phyloP scores from a whole-genome alignment of 2,888 invertebrate species.

The Auanema sp. region DNA sequence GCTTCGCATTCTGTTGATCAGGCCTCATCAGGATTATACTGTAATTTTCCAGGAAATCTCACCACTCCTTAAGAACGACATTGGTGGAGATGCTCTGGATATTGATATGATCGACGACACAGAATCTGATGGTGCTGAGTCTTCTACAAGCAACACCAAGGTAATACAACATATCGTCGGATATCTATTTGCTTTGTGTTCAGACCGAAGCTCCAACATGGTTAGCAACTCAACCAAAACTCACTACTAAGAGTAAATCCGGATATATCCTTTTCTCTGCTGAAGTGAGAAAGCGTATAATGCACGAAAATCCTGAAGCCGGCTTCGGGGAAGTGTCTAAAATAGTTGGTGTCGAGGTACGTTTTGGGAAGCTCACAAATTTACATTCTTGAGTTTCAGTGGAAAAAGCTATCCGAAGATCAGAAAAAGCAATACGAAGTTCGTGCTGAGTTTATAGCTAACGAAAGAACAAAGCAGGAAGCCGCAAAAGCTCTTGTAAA shows the following conservation, averaged over 20 bases:
- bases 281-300: slow-evolving; percentile 88
- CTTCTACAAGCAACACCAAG: slow-evolving; percentile 36
- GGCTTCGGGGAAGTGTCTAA: slow-evolving; percentile 84
- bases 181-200: no score
- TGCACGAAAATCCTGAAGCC: slow-evolving; percentile 89
- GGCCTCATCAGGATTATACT: not conserved
- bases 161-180: not conserved
- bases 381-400: slow-evolving; percentile 71
- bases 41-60: slow-evolving; percentile 67
- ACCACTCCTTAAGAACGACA: slow-evolving; percentile 65
- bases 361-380: not conserved
- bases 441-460: slow-evolving; percentile 81
- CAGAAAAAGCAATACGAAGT: slow-evolving; percentile 94
- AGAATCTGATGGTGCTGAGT: slow-evolving; percentile 51
- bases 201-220: slow-evolving; percentile 34
- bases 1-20: not conserved
- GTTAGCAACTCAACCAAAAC: slow-evolving; percentile 58
- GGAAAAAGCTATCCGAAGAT: slow-evolving; percentile 84
- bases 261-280: slow-evolving; percentile 97
- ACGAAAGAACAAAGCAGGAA: slow-evolving; percentile 61
- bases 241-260: slow-evolving; percentile 69
- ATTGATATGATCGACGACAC: slow-evolving; percentile 47
- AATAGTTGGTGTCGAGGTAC: slow-evolving; percentile 75
- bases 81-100: slow-evolving; percentile 48
- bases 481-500: slow-evolving; percentile 34